Conservation (phyloP, 2,113 vertebrate species). For the Anhinga rufa region DNA sequence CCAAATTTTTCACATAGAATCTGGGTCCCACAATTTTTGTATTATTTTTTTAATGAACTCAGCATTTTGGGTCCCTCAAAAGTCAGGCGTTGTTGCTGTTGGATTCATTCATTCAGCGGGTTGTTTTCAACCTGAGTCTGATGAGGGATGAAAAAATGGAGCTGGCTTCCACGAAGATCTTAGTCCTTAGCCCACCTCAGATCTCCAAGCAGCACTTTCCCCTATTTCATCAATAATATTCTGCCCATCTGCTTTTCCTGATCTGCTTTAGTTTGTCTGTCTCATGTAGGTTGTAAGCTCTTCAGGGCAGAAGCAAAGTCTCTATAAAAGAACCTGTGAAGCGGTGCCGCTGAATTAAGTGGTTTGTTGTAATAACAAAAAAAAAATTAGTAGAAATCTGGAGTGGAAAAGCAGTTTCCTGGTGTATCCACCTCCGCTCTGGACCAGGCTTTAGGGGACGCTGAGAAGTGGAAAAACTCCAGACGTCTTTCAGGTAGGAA, state of each 20-base stretch:
- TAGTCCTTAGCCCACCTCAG: background rate
- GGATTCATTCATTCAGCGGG: background rate
- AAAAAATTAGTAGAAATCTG: background rate
- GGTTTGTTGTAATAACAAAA: background rate
- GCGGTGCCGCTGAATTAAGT: background rate
- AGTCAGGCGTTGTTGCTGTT: background rate
- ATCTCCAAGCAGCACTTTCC: background rate
- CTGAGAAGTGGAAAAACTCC: background rate
- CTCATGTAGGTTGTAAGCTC: background rate
- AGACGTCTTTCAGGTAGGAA: background rate
- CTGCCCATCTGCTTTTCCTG: background rate
- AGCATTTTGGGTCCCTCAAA: background rate
- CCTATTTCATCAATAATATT: background rate
- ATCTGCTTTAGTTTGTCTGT: background rate
- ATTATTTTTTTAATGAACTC: background rate
- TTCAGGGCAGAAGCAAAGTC: background rate
- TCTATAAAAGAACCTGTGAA: background rate
- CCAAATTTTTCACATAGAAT: background rate
- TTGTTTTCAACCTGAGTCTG: background rate
- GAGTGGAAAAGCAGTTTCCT: conserved; percentile 12
- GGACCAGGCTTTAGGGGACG: background rate
- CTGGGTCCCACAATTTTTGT: background rate
- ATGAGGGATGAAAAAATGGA: background rate
- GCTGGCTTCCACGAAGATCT: background rate
- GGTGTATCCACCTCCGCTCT: background rate